phyloP scores from a whole-genome alignment of 2,113 vertebrate genomes.

The pig (Sus scrofa) region DNA sequence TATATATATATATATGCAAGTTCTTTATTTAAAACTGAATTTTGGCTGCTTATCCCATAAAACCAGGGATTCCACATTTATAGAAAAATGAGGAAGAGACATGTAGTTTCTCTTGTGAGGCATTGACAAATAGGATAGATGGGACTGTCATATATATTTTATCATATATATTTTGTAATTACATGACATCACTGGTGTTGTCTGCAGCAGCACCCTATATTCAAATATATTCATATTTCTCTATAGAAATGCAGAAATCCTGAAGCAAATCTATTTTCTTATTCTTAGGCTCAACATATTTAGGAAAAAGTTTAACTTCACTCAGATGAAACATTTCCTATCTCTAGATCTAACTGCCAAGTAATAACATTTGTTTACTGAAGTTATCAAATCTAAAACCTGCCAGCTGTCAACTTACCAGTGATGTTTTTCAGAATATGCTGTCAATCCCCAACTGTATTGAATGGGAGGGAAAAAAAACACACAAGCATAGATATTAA shows the following conservation, averaged over 20 bases:
- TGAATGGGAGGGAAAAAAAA: constrained; percentile 46
- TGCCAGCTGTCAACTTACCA: constrained; percentile 91
- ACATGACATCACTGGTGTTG: background rate
- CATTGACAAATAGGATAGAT: background rate
- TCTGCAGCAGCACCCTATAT: background rate
- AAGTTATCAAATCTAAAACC: background rate
- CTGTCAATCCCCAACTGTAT: constrained; percentile 95
- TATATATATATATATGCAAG: background rate
- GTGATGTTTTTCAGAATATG: constrained; percentile 95
- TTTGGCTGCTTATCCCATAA: background rate
- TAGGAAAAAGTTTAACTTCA: background rate
- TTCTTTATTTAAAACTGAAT: background rate
- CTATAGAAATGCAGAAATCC: background rate
- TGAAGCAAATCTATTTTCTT: background rate
- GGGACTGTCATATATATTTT: too few species aligned
- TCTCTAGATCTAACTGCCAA: background rate
- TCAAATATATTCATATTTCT: constrained; percentile 30
- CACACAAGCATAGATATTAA: constrained; percentile 34
- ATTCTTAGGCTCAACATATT: background rate
- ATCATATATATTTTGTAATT: background rate
- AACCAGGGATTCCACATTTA: background rate
- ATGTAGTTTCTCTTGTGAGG: background rate
- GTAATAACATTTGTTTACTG: background rate
- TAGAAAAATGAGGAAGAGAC: background rate
- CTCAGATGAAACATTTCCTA: background rate